Base-by-base conservation (phyloP, 2,888 invertebrate genomes). In the Podotricha telesiphe region DNA sequence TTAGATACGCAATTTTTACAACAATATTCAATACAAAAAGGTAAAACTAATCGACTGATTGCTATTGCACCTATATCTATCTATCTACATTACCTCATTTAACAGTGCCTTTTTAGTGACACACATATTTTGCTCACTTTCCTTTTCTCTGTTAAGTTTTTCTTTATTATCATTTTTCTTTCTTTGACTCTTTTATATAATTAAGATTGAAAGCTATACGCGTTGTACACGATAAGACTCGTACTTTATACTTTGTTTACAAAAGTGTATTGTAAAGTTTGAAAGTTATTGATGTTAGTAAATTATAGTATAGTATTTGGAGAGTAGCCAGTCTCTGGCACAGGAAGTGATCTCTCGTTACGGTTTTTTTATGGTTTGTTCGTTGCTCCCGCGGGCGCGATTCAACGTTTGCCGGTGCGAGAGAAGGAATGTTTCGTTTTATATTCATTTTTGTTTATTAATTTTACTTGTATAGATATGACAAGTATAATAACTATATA, bases 311-410 rank as follows among this genome's bases (percentile, higher is more conserved):
- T 65, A 67, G 53, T 63, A 61, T 63, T 64, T 53, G 42, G 40
- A 45, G 64, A 45, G 53, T 69, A 50, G 81, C 79, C 80, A 81
- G 78, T 76, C 82, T 84, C 74, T 76, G 78, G 74, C 87, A 86
- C 92, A 91, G 92, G 92, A 92, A 92, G 84, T 87, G 88, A 89
- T 91, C 89, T 89, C 90, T 91, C 91, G 89, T 89, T 90, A 89
- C 85, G 86, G 86, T 91, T 91, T 90, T 90, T 91, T 91, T 90
- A 87, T 86, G 86, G 84, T 84, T 83, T 89, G 88, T 88, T 84
- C 87, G 86, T 88, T 89, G 88, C 86, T 85, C 87, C 87, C 87
- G 86, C 74, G 68, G 71, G 28, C 68, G 55, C 58, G 58, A 53
- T 56, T 51, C 51, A 47, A 45, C 48, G 55, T 56, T 58, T 34